phyloP scores from a whole-genome alignment of 2,888 invertebrate genomes.

The Eupsilia transversa region DNA sequence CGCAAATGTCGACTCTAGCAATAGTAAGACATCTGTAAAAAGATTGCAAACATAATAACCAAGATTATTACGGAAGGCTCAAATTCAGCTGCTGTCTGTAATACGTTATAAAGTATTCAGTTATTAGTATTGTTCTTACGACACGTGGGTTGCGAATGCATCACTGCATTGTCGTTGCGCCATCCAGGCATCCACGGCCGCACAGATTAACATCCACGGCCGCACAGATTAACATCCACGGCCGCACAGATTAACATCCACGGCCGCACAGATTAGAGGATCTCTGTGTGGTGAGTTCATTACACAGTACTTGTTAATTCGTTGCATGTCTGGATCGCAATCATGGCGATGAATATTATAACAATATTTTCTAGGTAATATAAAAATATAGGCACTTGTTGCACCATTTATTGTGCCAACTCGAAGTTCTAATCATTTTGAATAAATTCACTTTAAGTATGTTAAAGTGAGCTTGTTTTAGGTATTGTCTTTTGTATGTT shows the following conservation, averaged over 20 bases:
- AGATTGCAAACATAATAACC: slow-evolving; percentile 16
- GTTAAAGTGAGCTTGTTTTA: neutral
- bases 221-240: too few relatives aligned
- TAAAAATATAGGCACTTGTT: neutral
- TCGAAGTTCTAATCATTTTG: neutral
- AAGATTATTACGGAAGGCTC: slow-evolving; percentile 36
- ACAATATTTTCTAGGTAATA: neutral
- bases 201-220: too few relatives aligned
- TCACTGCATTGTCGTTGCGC: slow-evolving; percentile 49
- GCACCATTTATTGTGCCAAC: neutral
- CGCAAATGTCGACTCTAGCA: neutral
- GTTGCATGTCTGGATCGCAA: neutral
- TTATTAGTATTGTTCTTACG: slow-evolving; percentile 41
- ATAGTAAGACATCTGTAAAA: neutral
- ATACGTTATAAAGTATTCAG: slow-evolving; percentile 26
- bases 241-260: slow-evolving; percentile 21
- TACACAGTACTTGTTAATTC: slow-evolving; percentile 42
- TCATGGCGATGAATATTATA: slow-evolving; percentile 8
- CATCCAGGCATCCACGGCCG: too few relatives aligned
- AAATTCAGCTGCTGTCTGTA: slow-evolving; percentile 17
- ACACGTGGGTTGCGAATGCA: slow-evolving; percentile 44
- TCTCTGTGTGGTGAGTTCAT: slow-evolving; percentile 33
- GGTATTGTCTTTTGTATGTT: neutral
- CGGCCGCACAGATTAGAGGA: slow-evolving; percentile 27
- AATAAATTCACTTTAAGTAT: neutral